Base-by-base conservation (phyloP, 2,888 invertebrate species). In the Aphidoletes aphidimyza region DNA sequence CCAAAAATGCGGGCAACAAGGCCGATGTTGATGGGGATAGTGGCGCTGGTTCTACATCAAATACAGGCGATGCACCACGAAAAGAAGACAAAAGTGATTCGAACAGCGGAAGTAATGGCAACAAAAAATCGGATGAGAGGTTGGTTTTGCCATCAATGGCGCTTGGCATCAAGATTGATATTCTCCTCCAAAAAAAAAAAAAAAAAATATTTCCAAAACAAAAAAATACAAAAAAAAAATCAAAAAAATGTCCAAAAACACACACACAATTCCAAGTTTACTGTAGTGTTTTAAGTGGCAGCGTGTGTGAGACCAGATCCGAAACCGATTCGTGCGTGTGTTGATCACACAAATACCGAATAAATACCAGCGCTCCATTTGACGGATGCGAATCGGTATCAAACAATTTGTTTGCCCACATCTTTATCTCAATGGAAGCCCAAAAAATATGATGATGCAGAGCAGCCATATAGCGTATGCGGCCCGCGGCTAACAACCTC, bases 101-200 rank as follows among this genome's bases (percentile, higher is more conserved):
- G 14, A 34, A 26, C 14, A 81, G 26, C 26, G 37, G 81, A 36
- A 37, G 37, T n/a, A 81, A 81, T 22, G 22, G 81, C 81, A 81
- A 81, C 81, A 81, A 81, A n/a, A 85, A 85, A 83, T 83, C 45
- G 49, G 85, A 85, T 49, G 85, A 85, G 83, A 85, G 85, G 85
- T 85, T 85, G 85, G 85, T 85, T 47, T 69, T n/a, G 69, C 69
- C 69, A 34, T 34, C 69, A 69, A 69, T 69, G 69, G 34, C 69
- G 30, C 34, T 30, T 69, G 69, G 69, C 69, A 69, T 69, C 69
- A 69, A n/a, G 69, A 69, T 69, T 69, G 69, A 69, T 69, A n/a
- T 30, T 14, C 14, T 54, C 69, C 69, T 69, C 14, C 69, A 69
- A 69, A n/a, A n/a, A n/a, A n/a, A n/a, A n/a, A n/a, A n/a, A n/a